Evolutionary conservation across 2,888 invertebrate genomes (phyloP).

Genomic region (Glyphotaelius pellucidus): DNA sequence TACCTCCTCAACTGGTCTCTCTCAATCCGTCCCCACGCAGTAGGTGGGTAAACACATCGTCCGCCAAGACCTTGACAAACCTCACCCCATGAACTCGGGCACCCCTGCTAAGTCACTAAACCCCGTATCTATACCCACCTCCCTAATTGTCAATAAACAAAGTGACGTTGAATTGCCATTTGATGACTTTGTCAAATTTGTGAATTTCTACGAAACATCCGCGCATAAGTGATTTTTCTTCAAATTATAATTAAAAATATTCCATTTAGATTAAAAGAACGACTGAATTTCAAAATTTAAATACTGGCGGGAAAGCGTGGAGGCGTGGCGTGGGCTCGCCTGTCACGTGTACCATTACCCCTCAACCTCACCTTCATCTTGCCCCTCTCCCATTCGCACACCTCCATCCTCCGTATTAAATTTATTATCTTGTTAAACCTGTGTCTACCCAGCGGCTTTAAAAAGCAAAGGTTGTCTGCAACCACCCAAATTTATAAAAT

Average conservation of each 20-base stretch:
- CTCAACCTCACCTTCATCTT: not conserved
- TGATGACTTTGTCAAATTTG: no score
- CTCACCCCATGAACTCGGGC: no score
- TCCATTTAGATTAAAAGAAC: not conserved
- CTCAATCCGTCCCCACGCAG: no score
- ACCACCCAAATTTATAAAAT: not conserved
- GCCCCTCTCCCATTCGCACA: not conserved
- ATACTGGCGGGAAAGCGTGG: not conserved
- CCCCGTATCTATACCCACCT: no score
- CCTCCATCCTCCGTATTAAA: not conserved
- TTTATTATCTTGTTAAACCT: not conserved
- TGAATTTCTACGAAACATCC: no score
- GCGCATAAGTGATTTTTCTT: not conserved
- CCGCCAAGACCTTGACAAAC: no score
- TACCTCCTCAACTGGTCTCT: no score
- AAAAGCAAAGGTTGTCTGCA: not conserved
- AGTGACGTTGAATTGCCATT: no score
- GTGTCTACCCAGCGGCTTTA: not conserved
- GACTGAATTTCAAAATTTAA: not conserved
- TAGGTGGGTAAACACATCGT: no score
- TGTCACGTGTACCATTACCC: not conserved
- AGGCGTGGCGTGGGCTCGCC: not conserved
- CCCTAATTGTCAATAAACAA: no score
- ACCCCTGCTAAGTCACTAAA: no score
- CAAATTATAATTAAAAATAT: not conserved